Evolutionary conservation across 1,140 invertebrate species (phyloP).

Genomic region (Lucilia cuprina): DNA sequence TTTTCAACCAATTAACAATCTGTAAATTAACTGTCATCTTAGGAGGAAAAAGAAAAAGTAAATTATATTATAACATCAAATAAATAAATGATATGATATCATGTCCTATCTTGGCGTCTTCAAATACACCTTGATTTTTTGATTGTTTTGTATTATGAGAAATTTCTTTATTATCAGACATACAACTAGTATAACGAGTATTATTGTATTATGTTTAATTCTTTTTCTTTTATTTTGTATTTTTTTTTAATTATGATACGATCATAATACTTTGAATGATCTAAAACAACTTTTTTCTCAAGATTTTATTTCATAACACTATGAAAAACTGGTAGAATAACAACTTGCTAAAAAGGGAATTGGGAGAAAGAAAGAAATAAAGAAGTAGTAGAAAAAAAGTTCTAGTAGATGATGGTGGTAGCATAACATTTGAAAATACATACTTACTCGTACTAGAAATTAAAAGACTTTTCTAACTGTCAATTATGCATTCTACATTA

Average conservation of each 20-base stretch:
- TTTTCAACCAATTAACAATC: slow-evolving; percentile 27
- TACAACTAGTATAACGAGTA: too few relatives aligned
- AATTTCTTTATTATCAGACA: not conserved
- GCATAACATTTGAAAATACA: not conserved
- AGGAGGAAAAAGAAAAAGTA: slow-evolving; percentile 7
- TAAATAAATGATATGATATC: slow-evolving; percentile 4
- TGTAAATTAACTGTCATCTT: slow-evolving; percentile 33
- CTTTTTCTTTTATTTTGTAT: not conserved
- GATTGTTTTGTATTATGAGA: not conserved
- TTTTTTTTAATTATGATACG: not conserved
- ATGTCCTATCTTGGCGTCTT: not conserved
- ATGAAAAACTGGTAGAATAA: not conserved
- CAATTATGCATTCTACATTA: not conserved
- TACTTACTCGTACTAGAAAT: too few relatives aligned
- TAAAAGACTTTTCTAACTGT: not conserved
- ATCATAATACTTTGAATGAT: not conserved
- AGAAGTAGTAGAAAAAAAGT: too few relatives aligned
- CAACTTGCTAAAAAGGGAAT: not conserved
- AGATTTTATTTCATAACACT: not conserved
- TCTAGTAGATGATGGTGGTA: not conserved
- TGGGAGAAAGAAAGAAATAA: not conserved
- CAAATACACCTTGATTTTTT: not conserved
- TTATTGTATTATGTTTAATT: not conserved
- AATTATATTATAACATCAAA: not conserved
- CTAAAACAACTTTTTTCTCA: not conserved